Evolutionary conservation across 2,888 invertebrate species (phyloP), one percentile per base, ranked within the genome.

Genomic region (Exocentrus adspersus): DNA sequence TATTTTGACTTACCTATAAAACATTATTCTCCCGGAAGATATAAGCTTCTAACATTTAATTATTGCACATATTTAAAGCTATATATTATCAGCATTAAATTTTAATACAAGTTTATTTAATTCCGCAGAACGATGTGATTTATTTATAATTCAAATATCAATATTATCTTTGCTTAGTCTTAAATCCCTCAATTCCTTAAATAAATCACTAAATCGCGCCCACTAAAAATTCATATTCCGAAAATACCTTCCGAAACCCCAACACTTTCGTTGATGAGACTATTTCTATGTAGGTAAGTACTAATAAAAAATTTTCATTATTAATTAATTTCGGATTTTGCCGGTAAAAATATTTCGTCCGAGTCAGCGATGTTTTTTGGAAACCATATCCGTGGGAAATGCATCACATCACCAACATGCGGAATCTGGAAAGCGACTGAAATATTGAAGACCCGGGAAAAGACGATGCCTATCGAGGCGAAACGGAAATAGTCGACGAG

Each of bases 361-460:
- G 37, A 17, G 5, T 52, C 58, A 51, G 57, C 68, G 68, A 68
- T 65, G 58, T 64, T 64, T 65, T 64, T 50, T 56, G 21, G 17
- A 48, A 50, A 24, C 54, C 58, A 64, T 60, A 30, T 54, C 46
- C 21, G 46, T 12, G 12, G 20, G 41, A 61, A 61, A 37, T 50
- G 45, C 68, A 59, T 62, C 53, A 30, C 60, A 60, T 56, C 57
- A 12, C 53, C 58, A n/a, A n/a, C n/a, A n/a, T 19, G 19, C 46
- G 53, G 21, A 48, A 59, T 64, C 60, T 56, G 61, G 62, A 53
- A 60, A 50, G 43, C 43, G 43, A 70, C 69, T 70, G 61, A 67
- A 70, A 65, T 64, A 65, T 65, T 64, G 64, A 64, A 56, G 62
- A 65, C 69, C 69, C 61, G 69, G 69, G 69, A 64, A 70, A 70